Percentiles rank a stretch among this genome's conserved stretches.
Evolutionary conservation across 2,113 vertebrate species (phyloP).

Genomic region (Dasypus novemcinctus): DNA sequence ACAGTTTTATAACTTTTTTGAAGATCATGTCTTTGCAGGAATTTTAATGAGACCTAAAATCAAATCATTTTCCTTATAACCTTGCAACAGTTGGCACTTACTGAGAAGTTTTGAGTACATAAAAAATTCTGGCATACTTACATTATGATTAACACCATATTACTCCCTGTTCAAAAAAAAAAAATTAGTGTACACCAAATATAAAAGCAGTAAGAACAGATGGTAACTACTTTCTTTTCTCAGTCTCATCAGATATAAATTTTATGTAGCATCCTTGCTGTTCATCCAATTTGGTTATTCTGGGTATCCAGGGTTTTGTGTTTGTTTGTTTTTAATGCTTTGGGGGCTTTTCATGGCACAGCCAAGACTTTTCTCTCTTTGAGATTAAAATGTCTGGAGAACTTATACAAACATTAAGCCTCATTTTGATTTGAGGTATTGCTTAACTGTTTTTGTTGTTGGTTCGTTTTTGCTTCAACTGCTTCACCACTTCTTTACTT

Average conservation of each 20-base stretch:
- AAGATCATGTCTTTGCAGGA: slow-evolving; percentile 65
- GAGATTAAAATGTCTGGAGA: not conserved
- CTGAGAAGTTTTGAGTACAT: slow-evolving; percentile 7
- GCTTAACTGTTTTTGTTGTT: not conserved
- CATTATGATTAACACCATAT: slow-evolving; percentile 48
- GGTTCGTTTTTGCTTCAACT: not conserved
- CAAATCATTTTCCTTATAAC: slow-evolving; percentile 55
- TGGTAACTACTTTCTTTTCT: slow-evolving; percentile 17
- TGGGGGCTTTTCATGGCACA: not conserved
- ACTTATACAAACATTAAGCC: not conserved
- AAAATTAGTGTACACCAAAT: not conserved
- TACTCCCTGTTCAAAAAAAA: slow-evolving; percentile 43
- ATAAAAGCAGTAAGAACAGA: slow-evolving; percentile 43
- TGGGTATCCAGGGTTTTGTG: not conserved
- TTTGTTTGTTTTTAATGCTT: not conserved
- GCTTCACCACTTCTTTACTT: not conserved
- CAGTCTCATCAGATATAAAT: not conserved
- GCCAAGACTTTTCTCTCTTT: not conserved
- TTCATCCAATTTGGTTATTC: slow-evolving; percentile 1
- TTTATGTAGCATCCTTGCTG: not conserved
- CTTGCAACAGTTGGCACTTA: slow-evolving; percentile 40
- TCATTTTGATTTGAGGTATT: not conserved
- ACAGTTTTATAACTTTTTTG: slow-evolving; percentile 57
- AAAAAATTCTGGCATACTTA: not conserved
- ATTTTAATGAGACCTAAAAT: slow-evolving; percentile 56